phyloP scores from a whole-genome alignment of 2,797 vertebrate species.

The Eremophila alpestris region DNA sequence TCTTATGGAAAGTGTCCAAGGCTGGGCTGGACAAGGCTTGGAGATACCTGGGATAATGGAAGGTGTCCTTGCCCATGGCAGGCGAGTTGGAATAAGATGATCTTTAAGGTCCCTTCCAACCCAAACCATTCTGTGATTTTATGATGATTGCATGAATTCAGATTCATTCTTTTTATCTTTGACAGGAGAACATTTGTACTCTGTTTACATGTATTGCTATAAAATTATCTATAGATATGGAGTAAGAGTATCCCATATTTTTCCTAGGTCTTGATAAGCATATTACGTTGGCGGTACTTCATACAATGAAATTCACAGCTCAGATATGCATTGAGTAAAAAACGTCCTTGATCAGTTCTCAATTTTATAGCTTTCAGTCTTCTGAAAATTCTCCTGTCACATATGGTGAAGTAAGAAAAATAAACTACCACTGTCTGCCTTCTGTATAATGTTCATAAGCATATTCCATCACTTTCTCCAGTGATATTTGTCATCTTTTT shows the following conservation, averaged over 20 bases:
- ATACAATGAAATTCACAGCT: neutral
- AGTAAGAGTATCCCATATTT: neutral
- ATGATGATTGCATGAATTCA: neutral
- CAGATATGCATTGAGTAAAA: neutral
- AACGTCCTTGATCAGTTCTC: neutral
- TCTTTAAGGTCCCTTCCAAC: neutral
- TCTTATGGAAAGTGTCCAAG: neutral
- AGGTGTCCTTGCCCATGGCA: neutral
- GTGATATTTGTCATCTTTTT: neutral
- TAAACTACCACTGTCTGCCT: neutral
- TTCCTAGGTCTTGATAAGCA: neutral
- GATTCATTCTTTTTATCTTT: neutral
- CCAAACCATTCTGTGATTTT: neutral
- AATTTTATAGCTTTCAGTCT: neutral
- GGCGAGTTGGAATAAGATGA: neutral
- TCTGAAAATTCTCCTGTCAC: neutral
- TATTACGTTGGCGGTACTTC: neutral
- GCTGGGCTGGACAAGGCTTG: neutral
- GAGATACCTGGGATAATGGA: neutral
- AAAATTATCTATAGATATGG: neutral
- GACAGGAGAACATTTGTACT: neutral
- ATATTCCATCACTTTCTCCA: neutral
- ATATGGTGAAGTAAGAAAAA: neutral
- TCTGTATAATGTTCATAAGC: neutral
- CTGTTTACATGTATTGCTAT: neutral